Base-by-base conservation (phyloP, 2,113 vertebrate genomes). In the Malaclemys terrapin region DNA sequence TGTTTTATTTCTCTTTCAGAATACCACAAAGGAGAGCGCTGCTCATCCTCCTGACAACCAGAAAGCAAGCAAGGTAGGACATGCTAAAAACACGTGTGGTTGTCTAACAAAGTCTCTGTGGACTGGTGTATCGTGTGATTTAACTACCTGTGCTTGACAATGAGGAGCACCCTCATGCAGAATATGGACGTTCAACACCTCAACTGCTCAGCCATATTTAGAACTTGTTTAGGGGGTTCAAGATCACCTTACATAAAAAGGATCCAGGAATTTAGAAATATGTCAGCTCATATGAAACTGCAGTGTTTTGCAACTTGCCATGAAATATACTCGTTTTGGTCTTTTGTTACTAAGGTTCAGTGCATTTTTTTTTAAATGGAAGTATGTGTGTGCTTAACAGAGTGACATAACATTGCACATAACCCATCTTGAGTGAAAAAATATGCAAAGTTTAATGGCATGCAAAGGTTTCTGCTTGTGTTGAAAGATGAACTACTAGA, bases 61-160 rank as follows among this genome's bases (percentile, higher is more conserved):
- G 82, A 98, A 98, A 97, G 93, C 89, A 94, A 98, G 19, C 56
- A 98, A 99, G 98, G 99, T 99, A 99, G 94, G 96, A 96, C 90
- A 89, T 62, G 82, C 49, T 93, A 53, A 31, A 87, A 91, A 95
- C 91, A 95, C 94, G 90, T 82, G 79, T 62, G 0, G 2, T 93
- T 96, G 90, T 89, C 97, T 97, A 97, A 97, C 91, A 65, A 90
- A 91, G 52, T 93, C 89, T 88, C 93, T 97, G 94, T 89, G 56
- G 88, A 62, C 72, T 95, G 93, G 50, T 13, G 53, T 86, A 45
- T 59, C 82, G 89, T 96, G 95, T 91, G 94, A 95, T 94, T 91
- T 86, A 95, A 92, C 93, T 85, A 59, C 72, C 49, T 90, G 35
- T 65, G 76, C 24, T 83, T 94, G 91, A 91, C 91, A 96, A 72